A percentile compares a stretch with the other conserved stretches of the same genome.
phyloP scores from a whole-genome alignment of 1,140 invertebrate genomes.

The Propsilocerus akamusi region DNA sequence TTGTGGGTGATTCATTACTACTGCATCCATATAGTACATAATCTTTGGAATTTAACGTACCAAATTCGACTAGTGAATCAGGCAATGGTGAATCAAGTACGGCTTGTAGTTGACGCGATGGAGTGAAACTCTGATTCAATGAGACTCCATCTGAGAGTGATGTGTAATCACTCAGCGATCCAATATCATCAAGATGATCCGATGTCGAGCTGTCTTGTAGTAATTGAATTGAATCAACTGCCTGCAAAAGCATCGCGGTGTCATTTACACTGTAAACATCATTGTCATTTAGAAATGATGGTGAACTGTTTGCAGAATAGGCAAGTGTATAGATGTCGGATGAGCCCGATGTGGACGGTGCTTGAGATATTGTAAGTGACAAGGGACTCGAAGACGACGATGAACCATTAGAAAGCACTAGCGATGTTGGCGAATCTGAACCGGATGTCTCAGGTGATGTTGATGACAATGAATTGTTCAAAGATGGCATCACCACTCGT shows the following conservation, averaged over 20 bases:
- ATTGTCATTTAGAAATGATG: constrained; percentile 18
- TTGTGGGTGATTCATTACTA: constrained; percentile 21
- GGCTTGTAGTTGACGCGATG: constrained; percentile 33
- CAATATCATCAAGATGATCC: constrained; percentile 46
- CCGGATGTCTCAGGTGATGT: constrained; percentile 1
- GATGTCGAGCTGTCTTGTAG: constrained; percentile 37
- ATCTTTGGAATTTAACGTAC: constrained; percentile 44
- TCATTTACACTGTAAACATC: constrained; percentile 61
- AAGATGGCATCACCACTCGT: constrained; percentile 16
- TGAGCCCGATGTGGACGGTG: constrained; percentile 9
- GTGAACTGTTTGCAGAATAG: constrained; percentile 15
- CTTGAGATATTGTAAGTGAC: constrained; percentile 17
- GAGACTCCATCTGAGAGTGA: constrained; percentile 12
- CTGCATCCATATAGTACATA: constrained; percentile 22
- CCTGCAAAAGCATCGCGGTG: constrained; percentile 41
- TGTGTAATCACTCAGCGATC: constrained; percentile 43
- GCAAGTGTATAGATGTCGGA: constrained; percentile 20
- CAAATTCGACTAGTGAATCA: constrained; percentile 62
- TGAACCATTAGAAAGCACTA: constrained; percentile 11
- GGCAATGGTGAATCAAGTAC: constrained; percentile 54
- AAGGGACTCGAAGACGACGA: constrained; percentile 16
- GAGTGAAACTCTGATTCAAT: constrained; percentile 5
- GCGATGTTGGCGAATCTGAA: constrained; percentile 10
- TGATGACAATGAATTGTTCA: no score
- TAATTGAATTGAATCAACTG: constrained; percentile 42